These are phyloP conservation scores for Mellilla xanthometata DNA, from an alignment of 2,888 invertebrate species.

Conservation along the genomic window DNA sequence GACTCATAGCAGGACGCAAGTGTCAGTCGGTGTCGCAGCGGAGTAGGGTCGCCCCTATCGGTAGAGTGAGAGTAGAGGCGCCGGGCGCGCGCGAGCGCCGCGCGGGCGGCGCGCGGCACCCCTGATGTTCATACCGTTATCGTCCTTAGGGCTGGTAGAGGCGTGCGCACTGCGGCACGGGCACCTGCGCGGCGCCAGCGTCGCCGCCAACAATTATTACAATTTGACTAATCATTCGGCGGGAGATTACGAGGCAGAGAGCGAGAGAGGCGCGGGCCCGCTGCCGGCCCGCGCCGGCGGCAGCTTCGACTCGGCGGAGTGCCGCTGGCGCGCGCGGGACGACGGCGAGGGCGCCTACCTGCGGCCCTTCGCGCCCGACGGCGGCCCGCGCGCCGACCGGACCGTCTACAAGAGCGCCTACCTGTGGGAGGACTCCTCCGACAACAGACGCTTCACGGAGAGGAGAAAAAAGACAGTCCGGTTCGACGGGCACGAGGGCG, in stretches of 20 bases:
- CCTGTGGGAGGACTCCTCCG: conserved; percentile 85
- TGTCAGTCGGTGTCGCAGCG: conserved; percentile 36
- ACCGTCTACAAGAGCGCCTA: conserved; percentile 81
- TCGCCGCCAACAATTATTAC: conserved; percentile 81
- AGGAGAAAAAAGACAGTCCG: conserved; percentile 97
- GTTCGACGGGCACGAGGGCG: conserved; percentile 89
- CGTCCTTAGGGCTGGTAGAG: conserved; percentile 82
- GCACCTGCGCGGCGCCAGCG: conserved; percentile 74
- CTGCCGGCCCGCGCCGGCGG: conserved; percentile 52
- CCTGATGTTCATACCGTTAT: conserved; percentile 58
- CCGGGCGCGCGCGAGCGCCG: conserved; percentile 60
- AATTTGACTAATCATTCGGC: conserved; percentile 80
- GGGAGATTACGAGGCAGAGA: conserved; percentile 68
- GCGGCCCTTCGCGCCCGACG: conserved; percentile 69
- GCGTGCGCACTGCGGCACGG: conserved; percentile 75
- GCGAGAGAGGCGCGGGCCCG: conserved; percentile 55
- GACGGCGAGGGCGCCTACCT: conserved; percentile 75
- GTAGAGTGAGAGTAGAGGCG: conserved; percentile 25
- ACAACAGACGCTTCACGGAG: conserved; percentile 91
- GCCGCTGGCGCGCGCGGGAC: conserved; percentile 76
- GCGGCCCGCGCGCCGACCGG: conserved; percentile 73
- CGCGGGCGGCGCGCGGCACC: conserved; percentile 60
- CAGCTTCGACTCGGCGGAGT: conserved; percentile 78
- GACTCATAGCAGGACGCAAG: no score
- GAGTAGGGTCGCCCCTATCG: conserved; percentile 26